Evolutionary conservation across 2,797 vertebrate genomes (phyloP).

Genomic region (Myotis planiceps): DNA sequence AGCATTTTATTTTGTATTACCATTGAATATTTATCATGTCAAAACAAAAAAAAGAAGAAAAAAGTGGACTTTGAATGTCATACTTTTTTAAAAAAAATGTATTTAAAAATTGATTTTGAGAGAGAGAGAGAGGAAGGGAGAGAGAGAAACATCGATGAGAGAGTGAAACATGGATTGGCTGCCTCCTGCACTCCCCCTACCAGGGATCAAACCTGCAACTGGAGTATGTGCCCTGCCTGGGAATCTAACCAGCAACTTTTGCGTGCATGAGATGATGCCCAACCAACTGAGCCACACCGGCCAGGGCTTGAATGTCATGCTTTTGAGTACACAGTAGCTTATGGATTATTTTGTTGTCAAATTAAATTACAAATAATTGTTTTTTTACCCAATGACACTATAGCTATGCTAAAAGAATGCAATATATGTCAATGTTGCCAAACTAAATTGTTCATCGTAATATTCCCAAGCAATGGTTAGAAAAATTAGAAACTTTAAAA

Average conservation of each 20-base stretch:
- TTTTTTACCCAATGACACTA: constrained; percentile 41
- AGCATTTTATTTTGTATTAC: not conserved
- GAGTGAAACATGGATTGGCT: not conserved
- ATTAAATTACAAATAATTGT: constrained; percentile 39
- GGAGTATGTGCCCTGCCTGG: not conserved
- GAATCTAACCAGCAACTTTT: not conserved
- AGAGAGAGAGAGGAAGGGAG: not conserved
- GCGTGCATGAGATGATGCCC: not conserved
- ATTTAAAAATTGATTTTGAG: not conserved
- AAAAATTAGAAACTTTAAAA: constrained; percentile 57
- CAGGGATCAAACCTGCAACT: not conserved
- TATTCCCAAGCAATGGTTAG: constrained; percentile 34
- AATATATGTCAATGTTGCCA: not conserved
- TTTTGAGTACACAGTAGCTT: constrained; percentile 35
- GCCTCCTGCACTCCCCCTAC: not conserved
- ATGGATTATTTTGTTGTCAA: constrained; percentile 40
- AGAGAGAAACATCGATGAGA: not conserved
- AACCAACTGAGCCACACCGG: not conserved
- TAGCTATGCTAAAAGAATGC: constrained; percentile 25
- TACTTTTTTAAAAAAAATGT: not conserved
- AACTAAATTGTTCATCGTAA: constrained; percentile 27
- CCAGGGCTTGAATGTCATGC: not conserved
- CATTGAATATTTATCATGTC: not conserved
- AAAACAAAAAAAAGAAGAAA: constrained; percentile 12
- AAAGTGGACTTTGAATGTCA: not conserved